These are phyloP conservation scores for Sminthurides aquaticus DNA, from an alignment of 2,888 invertebrate genomes.

Conservation along the genomic window DNA sequence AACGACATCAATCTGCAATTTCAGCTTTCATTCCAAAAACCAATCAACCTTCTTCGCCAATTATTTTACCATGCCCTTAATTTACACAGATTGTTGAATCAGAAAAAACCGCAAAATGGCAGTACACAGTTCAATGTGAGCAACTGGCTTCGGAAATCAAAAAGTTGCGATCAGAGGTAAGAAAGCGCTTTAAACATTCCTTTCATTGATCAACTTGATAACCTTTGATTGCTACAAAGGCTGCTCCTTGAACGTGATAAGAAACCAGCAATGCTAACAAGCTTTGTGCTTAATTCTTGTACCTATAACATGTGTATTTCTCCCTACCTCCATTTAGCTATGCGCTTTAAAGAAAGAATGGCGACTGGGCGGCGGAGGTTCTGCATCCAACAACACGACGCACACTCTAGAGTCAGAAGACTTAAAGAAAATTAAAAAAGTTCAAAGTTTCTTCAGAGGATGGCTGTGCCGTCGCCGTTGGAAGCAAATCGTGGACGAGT, in stretches of 20 bases:
- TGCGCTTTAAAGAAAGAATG: constrained; percentile 74
- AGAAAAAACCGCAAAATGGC: constrained; percentile 86
- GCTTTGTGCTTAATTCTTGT: too few relatives aligned
- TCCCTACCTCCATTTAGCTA: constrained; percentile 51
- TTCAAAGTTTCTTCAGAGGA: constrained; percentile 84
- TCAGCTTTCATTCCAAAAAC: not conserved
- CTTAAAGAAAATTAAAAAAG: constrained; percentile 73
- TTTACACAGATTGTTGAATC: constrained; percentile 86
- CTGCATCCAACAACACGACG: constrained; percentile 34
- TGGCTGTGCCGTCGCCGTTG: constrained; percentile 85
- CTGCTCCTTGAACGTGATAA: too few relatives aligned
- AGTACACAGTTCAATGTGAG: constrained; percentile 85
- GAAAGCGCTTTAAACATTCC: too few relatives aligned
- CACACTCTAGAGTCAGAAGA: constrained; percentile 59
- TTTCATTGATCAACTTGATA: too few relatives aligned
- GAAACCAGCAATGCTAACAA: too few relatives aligned
- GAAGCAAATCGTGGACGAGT: constrained; percentile 92
- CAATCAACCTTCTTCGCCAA: too few relatives aligned
- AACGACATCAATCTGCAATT: not conserved
- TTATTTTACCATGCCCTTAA: too few relatives aligned
- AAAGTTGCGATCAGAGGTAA: constrained; percentile 77
- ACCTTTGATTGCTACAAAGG: too few relatives aligned
- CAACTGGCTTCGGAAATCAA: constrained; percentile 81
- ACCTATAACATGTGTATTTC: too few relatives aligned
- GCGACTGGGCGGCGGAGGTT: constrained; percentile 51